Evolutionary conservation across 2,797 vertebrate genomes (phyloP), one percentile per base, ranked within the genome.

Genomic region (Eulemur mongoz): DNA sequence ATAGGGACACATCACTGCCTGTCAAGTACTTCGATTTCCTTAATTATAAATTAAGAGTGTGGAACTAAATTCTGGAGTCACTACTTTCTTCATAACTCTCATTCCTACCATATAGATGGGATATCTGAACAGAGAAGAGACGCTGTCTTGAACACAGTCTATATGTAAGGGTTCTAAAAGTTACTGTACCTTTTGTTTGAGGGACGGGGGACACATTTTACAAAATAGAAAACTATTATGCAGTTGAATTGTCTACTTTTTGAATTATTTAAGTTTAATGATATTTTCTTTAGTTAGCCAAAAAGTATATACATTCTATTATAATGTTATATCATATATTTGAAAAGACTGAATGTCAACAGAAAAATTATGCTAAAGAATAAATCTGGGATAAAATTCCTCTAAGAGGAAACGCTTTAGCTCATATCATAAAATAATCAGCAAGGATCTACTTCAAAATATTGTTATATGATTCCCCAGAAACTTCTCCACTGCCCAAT

Each of bases 351-450:
- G 14, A 72, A 72, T 45, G 38, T 27, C 18, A 79, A 59, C 18
- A 72, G 91, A 54, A 95, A 91, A 91, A 59, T 85, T 65, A 91
- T 79, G 61, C 57, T 95, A 50, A 45, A 48, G 45, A 88, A 86
- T 81, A 94, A 94, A 84, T 20, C 27, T 78, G 57, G 23, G n/a
- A 43, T 78, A 50, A 88, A 92, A 86, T 4, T 75, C 43, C 38
- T 93, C 45, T 79, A 88, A 79, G 6, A 22, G 69, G 52, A 93
- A 94, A 90, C 10, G 43, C 48, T 84, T 70, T 50, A 83, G 38
- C 17, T 93, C 43, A 7, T 54, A 78, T 45, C 85, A 95, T 67
- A 70, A 93, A 91, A 93, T 15, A 87, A 59, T 78, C 6, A 35
- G 3, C 52, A 95, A 83, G 4, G 23, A 48, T 38, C 59, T 92